A percentile compares a stretch with the other conserved stretches of the same genome.
Conservation (phyloP, 2,113 vertebrate genomes). For the Albula glossodonta region DNA sequence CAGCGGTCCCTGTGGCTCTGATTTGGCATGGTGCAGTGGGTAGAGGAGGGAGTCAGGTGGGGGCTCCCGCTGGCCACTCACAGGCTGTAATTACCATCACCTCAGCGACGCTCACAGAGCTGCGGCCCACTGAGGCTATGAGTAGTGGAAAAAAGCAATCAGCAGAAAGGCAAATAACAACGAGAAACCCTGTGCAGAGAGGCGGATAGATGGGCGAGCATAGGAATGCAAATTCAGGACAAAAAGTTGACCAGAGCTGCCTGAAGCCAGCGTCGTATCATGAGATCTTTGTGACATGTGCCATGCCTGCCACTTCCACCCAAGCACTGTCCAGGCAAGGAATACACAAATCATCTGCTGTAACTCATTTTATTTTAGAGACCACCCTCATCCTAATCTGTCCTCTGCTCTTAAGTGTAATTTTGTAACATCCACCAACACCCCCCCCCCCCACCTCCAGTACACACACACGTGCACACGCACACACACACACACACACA, state of each 20-base stretch:
- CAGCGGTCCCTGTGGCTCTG: neutral
- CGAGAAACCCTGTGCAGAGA: neutral
- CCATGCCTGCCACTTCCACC: neutral
- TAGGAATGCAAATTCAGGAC: no score
- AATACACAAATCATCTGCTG: neutral
- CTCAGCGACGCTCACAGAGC: no score
- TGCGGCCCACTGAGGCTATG: neutral
- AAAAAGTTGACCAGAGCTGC: no score
- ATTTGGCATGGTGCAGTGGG: neutral
- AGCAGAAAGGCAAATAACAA: neutral
- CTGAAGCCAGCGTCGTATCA: no score
- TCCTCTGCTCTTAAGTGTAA: neutral
- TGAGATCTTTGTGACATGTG: no score
- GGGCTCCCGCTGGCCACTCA: neutral
- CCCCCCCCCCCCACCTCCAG: neutral
- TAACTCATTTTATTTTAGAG: neutral
- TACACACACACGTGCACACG: slow-evolving; percentile 18
- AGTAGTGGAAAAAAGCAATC: slow-evolving; percentile 12
- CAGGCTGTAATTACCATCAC: slow-evolving; percentile 8
- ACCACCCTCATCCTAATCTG: neutral
- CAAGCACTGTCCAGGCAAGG: neutral
- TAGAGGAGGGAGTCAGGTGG: neutral
- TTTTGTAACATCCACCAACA: neutral
- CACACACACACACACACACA: slow-evolving; percentile 17
- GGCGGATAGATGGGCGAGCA: neutral